Percentiles rank a stretch among this genome's conserved stretches.
These are phyloP conservation scores for Caloenas nicobarica DNA, from an alignment of 2,113 vertebrate genomes.

Conservation along the genomic window DNA sequence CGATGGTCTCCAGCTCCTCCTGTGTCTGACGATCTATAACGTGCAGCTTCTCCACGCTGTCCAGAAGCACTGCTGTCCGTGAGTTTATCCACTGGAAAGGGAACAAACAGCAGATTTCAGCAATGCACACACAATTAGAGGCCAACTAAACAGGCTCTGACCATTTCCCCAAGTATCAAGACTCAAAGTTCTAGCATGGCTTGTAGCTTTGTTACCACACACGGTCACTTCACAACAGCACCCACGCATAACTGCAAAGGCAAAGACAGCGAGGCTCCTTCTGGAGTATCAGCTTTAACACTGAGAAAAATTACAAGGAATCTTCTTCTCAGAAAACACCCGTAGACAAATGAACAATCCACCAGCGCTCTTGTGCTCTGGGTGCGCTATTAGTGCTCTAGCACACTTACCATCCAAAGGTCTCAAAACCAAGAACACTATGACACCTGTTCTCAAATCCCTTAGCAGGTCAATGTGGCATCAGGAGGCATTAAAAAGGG, in stretches of 20 bases:
- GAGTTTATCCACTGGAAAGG: conserved; percentile 93
- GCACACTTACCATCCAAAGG: not conserved
- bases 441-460: not conserved
- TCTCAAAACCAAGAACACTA: not conserved
- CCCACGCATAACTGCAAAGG: fast-evolving
- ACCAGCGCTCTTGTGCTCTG: not conserved
- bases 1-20: conserved; percentile 89
- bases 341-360: not conserved
- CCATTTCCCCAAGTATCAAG: fast-evolving
- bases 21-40: conserved; percentile 93
- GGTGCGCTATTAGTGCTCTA: not conserved
- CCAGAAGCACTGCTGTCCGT: conserved; percentile 88
- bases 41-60: conserved; percentile 93
- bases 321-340: not conserved
- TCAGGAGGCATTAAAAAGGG: not conserved
- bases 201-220: not conserved
- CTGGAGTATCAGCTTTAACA: not conserved
- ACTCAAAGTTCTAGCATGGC: not conserved
- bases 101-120: not conserved
- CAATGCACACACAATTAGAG: not conserved
- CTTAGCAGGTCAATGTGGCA: not conserved
- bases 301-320: not conserved
- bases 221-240: not conserved
- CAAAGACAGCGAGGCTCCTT: not conserved
- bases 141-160: not conserved